These are phyloP conservation scores for Tillus elongatus DNA, from an alignment of 2,888 invertebrate species.

Conservation along the genomic window DNA sequence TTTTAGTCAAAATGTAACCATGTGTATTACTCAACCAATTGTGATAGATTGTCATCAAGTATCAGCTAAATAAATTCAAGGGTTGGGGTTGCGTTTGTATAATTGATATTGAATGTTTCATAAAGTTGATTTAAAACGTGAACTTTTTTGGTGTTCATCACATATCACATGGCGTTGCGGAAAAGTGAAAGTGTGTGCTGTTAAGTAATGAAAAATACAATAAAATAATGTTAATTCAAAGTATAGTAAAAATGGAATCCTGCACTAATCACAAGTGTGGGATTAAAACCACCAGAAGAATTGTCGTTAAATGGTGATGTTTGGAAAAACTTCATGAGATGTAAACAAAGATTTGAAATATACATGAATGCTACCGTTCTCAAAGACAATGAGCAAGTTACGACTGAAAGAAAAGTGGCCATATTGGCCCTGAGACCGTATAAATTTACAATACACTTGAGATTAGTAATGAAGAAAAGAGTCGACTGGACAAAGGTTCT, in stretches of 20 bases:
- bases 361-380: not conserved
- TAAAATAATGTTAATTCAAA: no score
- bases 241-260: not conserved
- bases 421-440: slow-evolving; percentile 1
- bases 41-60: no score
- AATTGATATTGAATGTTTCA: no score
- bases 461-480: not conserved
- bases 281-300: slow-evolving; percentile 2
- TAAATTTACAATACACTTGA: not conserved
- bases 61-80: no score
- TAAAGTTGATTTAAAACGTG: no score
- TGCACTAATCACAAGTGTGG: not conserved
- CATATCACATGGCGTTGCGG: no score
- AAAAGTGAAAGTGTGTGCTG: no score
- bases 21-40: no score
- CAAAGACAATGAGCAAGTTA: not conserved
- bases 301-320: slow-evolving; percentile 2
- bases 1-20: no score
- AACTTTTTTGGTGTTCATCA: no score
- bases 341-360: not conserved
- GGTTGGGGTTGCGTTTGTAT: no score
- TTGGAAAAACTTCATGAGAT: not conserved
- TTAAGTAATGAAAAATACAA: no score
- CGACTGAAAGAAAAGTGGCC: not conserved
- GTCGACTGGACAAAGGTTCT: not conserved